Evolutionary conservation across 2,888 invertebrate genomes (phyloP).

Genomic region (Cataglyphis cursor): DNA sequence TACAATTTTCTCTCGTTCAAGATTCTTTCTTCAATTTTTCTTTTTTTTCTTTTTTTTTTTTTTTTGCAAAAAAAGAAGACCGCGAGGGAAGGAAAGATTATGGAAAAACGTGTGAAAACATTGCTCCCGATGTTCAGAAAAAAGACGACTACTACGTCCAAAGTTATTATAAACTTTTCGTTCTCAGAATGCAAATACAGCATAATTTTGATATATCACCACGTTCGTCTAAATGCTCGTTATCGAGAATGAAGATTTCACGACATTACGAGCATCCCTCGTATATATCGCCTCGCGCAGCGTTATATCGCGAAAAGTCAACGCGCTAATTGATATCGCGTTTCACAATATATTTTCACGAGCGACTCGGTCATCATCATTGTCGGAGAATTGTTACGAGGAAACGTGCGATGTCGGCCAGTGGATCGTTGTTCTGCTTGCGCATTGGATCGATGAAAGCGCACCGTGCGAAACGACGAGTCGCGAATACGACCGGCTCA

Average conservation of each 20-base stretch:
- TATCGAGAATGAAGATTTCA: constrained; percentile 4
- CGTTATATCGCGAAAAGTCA: constrained; percentile 67
- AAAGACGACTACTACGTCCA: not conserved
- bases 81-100: constrained; percentile 9
- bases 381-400: constrained; percentile 58
- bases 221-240: not conserved
- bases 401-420: constrained; percentile 67
- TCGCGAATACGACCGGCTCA: not conserved
- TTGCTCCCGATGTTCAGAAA: constrained; percentile 8
- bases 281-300: not conserved
- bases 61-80: constrained; percentile 4
- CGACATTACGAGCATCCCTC: not conserved
- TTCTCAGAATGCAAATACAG: not conserved
- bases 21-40: not conserved
- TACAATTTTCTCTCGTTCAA: constrained; percentile 6
- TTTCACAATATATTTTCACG: constrained; percentile 62
- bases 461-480: constrained; percentile 32
- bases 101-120: not conserved
- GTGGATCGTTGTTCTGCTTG: constrained; percentile 74
- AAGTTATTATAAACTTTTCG: not conserved
- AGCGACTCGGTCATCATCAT: constrained; percentile 61
- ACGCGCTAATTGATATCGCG: constrained; percentile 57
- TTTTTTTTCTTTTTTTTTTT: not conserved
- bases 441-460: constrained; percentile 62
- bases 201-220: not conserved